Evolutionary conservation across 2,113 vertebrate genomes (phyloP).

Genomic region (Cynoglossus semilaevis): DNA sequence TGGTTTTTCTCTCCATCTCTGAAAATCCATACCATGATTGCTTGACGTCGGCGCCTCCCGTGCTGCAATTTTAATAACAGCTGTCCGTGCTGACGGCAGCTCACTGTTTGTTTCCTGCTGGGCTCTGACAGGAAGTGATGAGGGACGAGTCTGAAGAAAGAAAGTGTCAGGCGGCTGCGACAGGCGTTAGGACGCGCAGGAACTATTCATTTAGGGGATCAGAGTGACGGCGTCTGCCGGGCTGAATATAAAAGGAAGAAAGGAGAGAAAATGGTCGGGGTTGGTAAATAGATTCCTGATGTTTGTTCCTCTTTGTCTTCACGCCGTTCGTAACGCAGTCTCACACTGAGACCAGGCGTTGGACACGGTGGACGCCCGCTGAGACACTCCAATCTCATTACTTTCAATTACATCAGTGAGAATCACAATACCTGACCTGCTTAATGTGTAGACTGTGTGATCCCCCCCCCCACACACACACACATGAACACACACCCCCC

Average conservation of each 20-base stretch:
- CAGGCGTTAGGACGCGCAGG: neutral
- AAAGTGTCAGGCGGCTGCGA: neutral
- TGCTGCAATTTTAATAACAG: too few relatives aligned
- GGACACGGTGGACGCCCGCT: conserved; percentile 47
- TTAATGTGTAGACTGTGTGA: conserved; percentile 54
- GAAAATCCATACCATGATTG: too few relatives aligned
- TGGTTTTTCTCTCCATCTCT: too few relatives aligned
- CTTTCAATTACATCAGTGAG: conserved; percentile 69
- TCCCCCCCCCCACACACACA: conserved; percentile 21
- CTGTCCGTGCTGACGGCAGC: too few relatives aligned
- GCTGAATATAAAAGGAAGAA: neutral
- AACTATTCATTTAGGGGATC: neutral
- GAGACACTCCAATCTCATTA: conserved; percentile 70
- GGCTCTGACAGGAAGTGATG: neutral
- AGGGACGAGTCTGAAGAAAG: neutral
- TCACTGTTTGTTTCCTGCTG: neutral
- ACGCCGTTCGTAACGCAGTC: neutral
- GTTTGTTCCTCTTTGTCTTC: neutral
- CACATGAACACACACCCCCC: conserved; percentile 24
- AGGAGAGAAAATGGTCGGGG: neutral
- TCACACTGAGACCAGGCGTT: conserved; percentile 22
- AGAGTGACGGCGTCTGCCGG: neutral
- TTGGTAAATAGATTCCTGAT: conserved; percentile 20
- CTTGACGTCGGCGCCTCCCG: too few relatives aligned
- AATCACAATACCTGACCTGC: conserved; percentile 41